These are phyloP conservation scores for Penaeus chinensis DNA, from an alignment of 1,140 invertebrate species.

Conservation along the genomic window DNA sequence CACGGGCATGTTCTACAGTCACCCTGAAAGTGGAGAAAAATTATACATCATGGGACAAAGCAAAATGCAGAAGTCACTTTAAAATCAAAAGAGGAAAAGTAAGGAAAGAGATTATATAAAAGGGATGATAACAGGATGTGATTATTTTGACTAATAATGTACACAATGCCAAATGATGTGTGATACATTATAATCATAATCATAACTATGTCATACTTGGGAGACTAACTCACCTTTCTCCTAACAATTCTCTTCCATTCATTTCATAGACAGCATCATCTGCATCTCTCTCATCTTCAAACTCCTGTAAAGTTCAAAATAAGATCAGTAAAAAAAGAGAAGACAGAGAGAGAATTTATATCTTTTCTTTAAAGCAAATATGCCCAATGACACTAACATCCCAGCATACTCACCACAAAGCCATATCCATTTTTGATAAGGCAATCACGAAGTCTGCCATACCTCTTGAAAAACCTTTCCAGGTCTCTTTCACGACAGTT, in stretches of 20 bases:
- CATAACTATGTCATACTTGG: neutral
- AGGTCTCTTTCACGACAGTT: constrained; percentile 95
- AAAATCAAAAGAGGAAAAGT: too few species aligned
- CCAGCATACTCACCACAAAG: constrained; percentile 63
- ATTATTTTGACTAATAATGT: too few species aligned
- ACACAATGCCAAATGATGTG: neutral
- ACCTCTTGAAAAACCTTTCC: constrained; percentile 97
- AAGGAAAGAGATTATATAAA: too few species aligned
- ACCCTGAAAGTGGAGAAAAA: constrained; percentile 31
- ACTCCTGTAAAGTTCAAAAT: constrained; percentile 79
- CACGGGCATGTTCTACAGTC: constrained; percentile 59
- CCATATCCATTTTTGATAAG: constrained; percentile 65
- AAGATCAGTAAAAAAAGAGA: neutral
- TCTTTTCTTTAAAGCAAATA: neutral
- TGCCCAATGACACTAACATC: neutral
- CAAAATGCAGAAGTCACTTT: too few species aligned
- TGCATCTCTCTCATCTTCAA: constrained; percentile 97
- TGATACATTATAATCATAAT: neutral
- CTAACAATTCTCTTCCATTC: constrained; percentile 95
- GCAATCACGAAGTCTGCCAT: constrained; percentile 84
- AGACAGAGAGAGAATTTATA: neutral
- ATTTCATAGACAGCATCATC: constrained; percentile 98
- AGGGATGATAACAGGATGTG: too few species aligned
- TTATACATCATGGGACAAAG: too few species aligned
- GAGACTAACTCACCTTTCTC: constrained; percentile 78